phyloP scores from a whole-genome alignment of 2,888 invertebrate genomes.

The Nephrotoma appendiculata region DNA sequence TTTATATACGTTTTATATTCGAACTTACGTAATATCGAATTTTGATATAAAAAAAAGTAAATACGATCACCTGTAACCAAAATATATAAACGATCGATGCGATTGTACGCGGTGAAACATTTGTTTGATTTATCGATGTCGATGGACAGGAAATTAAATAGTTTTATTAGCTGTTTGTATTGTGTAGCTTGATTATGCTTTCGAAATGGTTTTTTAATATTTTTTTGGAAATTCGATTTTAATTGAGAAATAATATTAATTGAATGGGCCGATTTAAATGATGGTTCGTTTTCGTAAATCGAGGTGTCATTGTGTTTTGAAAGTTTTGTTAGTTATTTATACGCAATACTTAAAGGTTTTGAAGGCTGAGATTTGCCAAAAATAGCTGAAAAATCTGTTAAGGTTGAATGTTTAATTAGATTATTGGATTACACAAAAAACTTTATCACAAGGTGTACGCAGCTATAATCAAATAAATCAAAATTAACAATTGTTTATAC shows the following conservation, averaged over 20 bases:
- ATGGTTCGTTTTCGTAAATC: background rate
- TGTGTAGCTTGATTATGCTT: background rate
- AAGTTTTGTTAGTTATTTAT: no score
- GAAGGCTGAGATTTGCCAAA: no score
- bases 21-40: background rate
- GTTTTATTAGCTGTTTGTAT: background rate
- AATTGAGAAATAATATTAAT: background rate
- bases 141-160: background rate
- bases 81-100: background rate
- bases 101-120: background rate
- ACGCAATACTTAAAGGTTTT: no score
- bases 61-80: background rate
- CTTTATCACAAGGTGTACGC: no score
- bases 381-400: no score
- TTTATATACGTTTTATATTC: background rate
- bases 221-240: background rate
- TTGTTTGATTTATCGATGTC: background rate
- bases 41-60: background rate
- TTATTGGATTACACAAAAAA: no score
- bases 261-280: background rate
- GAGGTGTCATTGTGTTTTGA: background rate
- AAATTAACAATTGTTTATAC: no score
- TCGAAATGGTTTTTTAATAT: background rate
- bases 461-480: no score
- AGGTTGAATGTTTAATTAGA: no score